A percentile compares a stretch with the other conserved stretches of the same genome.
Evolutionary conservation across 30 jellyfish, hydroid and myxozoan genomes (phyloP).

Genomic region (Pseudorhiza aurosa): DNA sequence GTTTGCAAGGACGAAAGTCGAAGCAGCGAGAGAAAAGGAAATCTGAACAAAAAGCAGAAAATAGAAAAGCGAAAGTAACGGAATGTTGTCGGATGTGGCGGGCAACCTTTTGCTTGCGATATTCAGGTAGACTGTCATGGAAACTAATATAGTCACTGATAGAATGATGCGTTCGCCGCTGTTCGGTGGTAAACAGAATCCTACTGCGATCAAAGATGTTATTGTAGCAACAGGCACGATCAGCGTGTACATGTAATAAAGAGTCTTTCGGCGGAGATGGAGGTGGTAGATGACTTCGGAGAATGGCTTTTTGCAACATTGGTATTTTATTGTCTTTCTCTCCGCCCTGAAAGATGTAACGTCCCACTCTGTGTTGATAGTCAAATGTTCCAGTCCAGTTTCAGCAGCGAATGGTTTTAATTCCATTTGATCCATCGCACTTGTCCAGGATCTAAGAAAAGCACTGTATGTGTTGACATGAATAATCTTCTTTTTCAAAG

Average conservation of each 20-base stretch:
- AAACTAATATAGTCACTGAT: constrained; percentile 66
- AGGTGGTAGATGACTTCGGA: constrained; percentile 71
- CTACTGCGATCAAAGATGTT: constrained; percentile 60
- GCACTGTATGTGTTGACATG: no score
- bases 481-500: no score
- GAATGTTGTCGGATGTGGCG: constrained; percentile 77
- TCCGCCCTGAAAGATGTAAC: constrained; percentile 45
- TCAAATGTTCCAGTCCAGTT: constrained; percentile 45
- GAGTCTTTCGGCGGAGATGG: constrained; percentile 65
- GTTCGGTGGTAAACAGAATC: constrained; percentile 76
- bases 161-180: constrained; percentile 78
- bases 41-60: constrained; percentile 64
- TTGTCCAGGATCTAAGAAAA: constrained; percentile 67
- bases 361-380: constrained; percentile 80
- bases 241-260: constrained; percentile 76
- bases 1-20: constrained; percentile 58
- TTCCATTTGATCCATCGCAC: constrained; percentile 31
- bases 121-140: constrained; percentile 79
- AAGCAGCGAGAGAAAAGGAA: constrained; percentile 69
- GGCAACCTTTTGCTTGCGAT: constrained; percentile 77
- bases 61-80: constrained; percentile 67
- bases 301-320: constrained; percentile 65
- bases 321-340: constrained; percentile 19
- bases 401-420: constrained; percentile 12
- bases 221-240: constrained; percentile 66